Evolutionary conservation across 2,797 vertebrate species (phyloP).

Genomic region (Tragopan temminckii): DNA sequence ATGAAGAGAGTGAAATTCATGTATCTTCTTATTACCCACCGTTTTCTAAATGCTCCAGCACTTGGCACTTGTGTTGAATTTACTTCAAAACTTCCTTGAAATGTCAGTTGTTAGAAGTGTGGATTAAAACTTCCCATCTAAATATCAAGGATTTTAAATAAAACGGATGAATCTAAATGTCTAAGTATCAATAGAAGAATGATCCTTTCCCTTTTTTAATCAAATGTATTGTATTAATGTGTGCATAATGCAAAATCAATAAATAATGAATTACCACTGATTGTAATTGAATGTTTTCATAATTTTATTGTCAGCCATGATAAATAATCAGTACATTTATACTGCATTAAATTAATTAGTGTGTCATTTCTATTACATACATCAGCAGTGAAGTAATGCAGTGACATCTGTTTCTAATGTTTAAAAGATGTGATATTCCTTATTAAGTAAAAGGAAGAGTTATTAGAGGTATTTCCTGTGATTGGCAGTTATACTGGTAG

Average conservation of each 20-base stretch:
- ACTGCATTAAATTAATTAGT: conserved; percentile 88
- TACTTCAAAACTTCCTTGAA: neutral
- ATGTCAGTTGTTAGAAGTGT: conserved; percentile 21
- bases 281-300: conserved; percentile 89
- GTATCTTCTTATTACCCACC: conserved; percentile 59
- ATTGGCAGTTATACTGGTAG: conserved; percentile 63
- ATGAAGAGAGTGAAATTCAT: conserved; percentile 41
- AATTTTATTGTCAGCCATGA: conserved; percentile 88
- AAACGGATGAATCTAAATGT: conserved; percentile 72
- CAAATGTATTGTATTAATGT: conserved; percentile 86
- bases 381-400: conserved; percentile 86
- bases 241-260: conserved; percentile 87
- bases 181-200: conserved; percentile 79
- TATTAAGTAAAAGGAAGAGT: conserved; percentile 78
- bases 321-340: conserved; percentile 89
- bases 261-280: conserved; percentile 88
- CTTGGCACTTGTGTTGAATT: conserved; percentile 53
- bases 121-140: conserved; percentile 60
- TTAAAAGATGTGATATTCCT: conserved; percentile 77
- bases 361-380: conserved; percentile 85
- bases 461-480: conserved; percentile 71
- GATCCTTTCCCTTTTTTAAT: conserved; percentile 79
- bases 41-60: neutral
- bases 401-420: conserved; percentile 83
- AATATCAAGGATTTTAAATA: conserved; percentile 57